Evolutionary conservation across 2,797 vertebrate species (phyloP).

Genomic region (Myiotriccus ornatus): DNA sequence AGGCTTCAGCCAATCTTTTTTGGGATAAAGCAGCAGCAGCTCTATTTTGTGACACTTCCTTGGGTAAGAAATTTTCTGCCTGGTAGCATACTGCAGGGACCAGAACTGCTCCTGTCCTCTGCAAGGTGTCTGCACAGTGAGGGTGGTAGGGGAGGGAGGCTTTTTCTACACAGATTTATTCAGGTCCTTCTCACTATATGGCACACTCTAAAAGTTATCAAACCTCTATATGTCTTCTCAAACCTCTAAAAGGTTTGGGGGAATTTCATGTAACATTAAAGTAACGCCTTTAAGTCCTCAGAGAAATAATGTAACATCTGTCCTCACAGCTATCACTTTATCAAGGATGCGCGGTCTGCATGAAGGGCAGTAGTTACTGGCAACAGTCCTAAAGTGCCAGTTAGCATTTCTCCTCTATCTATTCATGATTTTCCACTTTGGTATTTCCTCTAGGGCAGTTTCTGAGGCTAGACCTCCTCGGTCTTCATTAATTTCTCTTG

Average conservation of each 20-base stretch:
- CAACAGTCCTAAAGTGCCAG: background rate
- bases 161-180: background rate
- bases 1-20: background rate
- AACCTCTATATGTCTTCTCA: background rate
- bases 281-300: background rate
- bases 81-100: background rate
- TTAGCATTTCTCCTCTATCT: background rate
- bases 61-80: background rate
- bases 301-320: background rate
- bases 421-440: background rate
- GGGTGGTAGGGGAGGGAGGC: accelerated
- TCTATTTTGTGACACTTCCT: no score
- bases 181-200: background rate
- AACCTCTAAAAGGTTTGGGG: background rate
- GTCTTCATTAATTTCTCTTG: background rate
- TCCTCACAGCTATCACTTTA: background rate
- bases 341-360: background rate
- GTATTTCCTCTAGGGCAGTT: background rate
- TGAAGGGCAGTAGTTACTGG: background rate
- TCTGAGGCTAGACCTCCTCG: background rate
- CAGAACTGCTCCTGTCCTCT: background rate
- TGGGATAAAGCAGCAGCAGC: background rate
- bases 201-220: background rate
- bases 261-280: background rate
- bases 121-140: background rate